These are phyloP conservation scores for Lamellibrachia satsuma DNA, from an alignment of 2,888 invertebrate genomes.

Conservation along the genomic window DNA sequence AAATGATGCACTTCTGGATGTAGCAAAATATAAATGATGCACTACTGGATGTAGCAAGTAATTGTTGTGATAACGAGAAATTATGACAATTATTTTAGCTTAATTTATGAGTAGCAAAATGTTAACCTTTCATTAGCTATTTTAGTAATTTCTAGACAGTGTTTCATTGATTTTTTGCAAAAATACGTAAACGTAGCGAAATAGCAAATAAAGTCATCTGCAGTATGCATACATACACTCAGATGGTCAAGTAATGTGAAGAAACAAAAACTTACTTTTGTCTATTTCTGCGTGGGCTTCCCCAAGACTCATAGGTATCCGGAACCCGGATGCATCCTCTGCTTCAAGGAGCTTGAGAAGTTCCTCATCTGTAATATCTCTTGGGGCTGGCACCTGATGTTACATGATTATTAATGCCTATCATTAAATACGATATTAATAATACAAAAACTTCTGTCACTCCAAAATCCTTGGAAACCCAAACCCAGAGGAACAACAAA, in stretches of 20 bases:
- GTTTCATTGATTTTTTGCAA: neutral
- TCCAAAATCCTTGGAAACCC: no score
- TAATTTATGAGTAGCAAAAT: neutral
- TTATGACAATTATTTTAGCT: neutral
- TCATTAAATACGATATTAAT: neutral
- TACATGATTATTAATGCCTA: neutral
- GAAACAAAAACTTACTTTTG: constrained; percentile 70
- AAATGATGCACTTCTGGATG: no score
- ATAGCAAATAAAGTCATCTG: no score
- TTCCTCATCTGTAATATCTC: constrained; percentile 69
- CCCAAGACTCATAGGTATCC: constrained; percentile 91
- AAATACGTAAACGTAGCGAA: neutral
- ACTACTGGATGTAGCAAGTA: neutral
- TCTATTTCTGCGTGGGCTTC: constrained; percentile 81
- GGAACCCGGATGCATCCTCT: constrained; percentile 76
- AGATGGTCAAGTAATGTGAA: neutral
- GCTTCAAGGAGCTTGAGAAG: constrained; percentile 76
- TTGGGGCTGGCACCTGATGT: constrained; percentile 60
- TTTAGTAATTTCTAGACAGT: neutral
- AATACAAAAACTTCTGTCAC: no score
- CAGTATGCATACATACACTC: no score
- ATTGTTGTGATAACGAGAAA: neutral
- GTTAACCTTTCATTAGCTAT: neutral
- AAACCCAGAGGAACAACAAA: no score
- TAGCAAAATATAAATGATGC: no score